Evolutionary conservation across 2,888 invertebrate species (phyloP).

Genomic region (Cylindroiulus punctatus): DNA sequence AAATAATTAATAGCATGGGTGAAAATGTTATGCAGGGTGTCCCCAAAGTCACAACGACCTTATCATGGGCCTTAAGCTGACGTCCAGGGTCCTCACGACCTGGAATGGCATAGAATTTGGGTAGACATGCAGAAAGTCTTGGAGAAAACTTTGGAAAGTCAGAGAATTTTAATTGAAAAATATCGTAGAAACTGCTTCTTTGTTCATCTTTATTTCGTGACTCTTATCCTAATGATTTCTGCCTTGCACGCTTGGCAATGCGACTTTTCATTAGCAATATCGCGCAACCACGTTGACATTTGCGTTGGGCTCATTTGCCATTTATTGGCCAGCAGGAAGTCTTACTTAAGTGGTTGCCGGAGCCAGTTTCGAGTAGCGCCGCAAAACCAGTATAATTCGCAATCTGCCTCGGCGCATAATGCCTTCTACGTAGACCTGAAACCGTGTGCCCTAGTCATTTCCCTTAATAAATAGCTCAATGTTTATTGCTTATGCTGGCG

Average conservation of each 20-base stretch:
- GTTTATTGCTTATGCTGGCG: constrained; percentile 17
- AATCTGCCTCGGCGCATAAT: not conserved
- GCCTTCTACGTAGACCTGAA: not conserved
- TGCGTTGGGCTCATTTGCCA: not conserved
- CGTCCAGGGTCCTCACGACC: too few relatives aligned
- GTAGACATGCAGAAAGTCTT: too few relatives aligned
- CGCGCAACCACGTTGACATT: not conserved
- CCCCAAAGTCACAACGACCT: too few relatives aligned
- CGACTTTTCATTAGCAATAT: not conserved
- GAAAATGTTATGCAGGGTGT: too few relatives aligned
- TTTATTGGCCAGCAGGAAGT: not conserved
- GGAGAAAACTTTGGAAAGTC: too few relatives aligned
- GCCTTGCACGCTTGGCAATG: not conserved
- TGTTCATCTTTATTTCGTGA: too few relatives aligned
- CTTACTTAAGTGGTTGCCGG: constrained; percentile 9
- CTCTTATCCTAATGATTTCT: not conserved
- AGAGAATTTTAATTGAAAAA: too few relatives aligned
- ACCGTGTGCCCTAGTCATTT: not conserved
- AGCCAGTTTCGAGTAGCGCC: not conserved
- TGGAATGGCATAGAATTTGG: too few relatives aligned
- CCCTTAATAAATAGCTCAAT: constrained; percentile 23
- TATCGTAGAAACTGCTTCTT: too few relatives aligned
- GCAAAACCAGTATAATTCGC: not conserved
- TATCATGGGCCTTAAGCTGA: too few relatives aligned
- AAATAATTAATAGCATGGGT: too few relatives aligned